A percentile compares a stretch with the other conserved stretches of the same genome.
phyloP scores from a whole-genome alignment of 2,113 vertebrate species.

The Psephotus haematonotus region DNA sequence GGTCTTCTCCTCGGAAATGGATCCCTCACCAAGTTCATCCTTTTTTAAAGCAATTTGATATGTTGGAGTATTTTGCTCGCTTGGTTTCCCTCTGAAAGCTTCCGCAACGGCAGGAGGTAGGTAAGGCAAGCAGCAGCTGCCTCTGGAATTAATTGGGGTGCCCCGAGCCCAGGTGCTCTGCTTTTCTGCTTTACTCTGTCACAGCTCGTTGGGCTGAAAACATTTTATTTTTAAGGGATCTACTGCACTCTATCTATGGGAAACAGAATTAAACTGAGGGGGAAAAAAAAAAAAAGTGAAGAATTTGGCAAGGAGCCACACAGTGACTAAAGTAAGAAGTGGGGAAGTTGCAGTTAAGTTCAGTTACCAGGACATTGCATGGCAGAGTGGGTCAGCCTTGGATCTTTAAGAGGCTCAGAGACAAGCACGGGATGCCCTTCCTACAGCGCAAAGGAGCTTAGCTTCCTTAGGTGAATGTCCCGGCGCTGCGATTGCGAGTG shows the following conservation, averaged over 20 bases:
- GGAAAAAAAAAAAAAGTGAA: not conserved
- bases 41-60: conserved; percentile 51
- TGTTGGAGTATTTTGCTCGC: not conserved
- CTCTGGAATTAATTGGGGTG: not conserved
- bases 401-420: not conserved
- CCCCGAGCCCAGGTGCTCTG: not conserved
- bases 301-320: conserved; percentile 22
- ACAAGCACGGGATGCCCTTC: not conserved
- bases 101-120: not conserved
- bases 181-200: not conserved
- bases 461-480: not conserved
- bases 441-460: not conserved
- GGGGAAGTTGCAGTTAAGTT: conserved; percentile 44
- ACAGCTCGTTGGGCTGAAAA: not conserved
- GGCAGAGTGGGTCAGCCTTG: not conserved
- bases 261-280: not conserved
- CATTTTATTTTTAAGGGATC: conserved; percentile 7
- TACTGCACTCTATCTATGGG: conserved; percentile 31
- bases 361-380: not conserved
- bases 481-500: not conserved
- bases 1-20: not conserved
- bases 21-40: not conserved
- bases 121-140: not conserved
- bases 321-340: conserved; percentile 16
- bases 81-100: conserved; percentile 1